These are phyloP conservation scores for Hippasteria phrygiana DNA, from an alignment of 53 echinoderm and acorn worm genomes.

Conservation along the genomic window DNA sequence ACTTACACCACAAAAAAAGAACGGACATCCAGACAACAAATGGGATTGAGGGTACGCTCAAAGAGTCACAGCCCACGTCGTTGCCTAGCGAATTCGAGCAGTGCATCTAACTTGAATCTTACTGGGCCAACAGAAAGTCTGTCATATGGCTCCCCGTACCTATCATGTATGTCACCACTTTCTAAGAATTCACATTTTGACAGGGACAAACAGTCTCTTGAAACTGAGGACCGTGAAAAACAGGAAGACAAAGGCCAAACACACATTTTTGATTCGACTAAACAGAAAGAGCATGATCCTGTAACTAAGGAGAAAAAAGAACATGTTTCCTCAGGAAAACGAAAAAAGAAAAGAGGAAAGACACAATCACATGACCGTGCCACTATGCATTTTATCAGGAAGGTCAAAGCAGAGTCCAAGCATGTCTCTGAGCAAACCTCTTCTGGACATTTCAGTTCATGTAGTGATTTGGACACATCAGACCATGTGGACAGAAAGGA, in stretches of 20 bases:
- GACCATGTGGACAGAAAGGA: background rate
- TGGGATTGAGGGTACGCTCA: conserved; percentile 2
- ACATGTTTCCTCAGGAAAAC: conserved; percentile 3
- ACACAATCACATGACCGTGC: conserved; percentile 34
- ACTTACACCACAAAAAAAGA: background rate
- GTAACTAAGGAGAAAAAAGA: background rate
- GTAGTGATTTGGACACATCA: conserved; percentile 26
- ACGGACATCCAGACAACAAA: background rate
- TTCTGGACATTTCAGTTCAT: conserved; percentile 35
- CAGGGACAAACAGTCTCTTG: background rate
- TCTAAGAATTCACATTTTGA: background rate
- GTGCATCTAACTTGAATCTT: background rate
- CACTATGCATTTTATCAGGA: conserved; percentile 40
- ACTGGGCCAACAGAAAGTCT: conserved; percentile 10
- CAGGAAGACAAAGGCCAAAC: background rate
- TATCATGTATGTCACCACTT: background rate
- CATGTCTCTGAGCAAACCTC: conserved; percentile 19
- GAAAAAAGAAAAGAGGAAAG: conserved; percentile 46
- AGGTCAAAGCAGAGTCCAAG: conserved; percentile 11
- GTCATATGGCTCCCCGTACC: background rate
- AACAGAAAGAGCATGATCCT: background rate
- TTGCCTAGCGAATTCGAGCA: background rate
- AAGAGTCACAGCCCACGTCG: conserved; percentile 41
- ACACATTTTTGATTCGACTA: background rate
- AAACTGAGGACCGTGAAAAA: background rate